Evolutionary conservation across 2,888 invertebrate species (phyloP).

Genomic region (Eupithecia centaureata): DNA sequence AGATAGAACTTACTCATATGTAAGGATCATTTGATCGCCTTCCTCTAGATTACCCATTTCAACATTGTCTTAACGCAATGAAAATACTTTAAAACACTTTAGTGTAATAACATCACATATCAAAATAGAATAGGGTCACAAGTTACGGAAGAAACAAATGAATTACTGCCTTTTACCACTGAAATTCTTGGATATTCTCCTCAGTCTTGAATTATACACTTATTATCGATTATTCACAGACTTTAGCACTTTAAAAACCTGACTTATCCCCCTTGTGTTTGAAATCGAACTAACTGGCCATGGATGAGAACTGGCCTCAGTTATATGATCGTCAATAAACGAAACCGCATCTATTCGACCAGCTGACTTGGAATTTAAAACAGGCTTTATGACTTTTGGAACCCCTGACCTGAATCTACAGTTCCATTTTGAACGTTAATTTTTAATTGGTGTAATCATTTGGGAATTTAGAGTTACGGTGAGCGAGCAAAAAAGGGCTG

Average conservation of each 20-base stretch:
- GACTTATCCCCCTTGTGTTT: conserved; percentile 78
- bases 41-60: neutral
- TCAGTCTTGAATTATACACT: neutral
- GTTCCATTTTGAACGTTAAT: conserved; percentile 58
- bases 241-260: conserved; percentile 36
- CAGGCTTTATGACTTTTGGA: conserved; percentile 73
- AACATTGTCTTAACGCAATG: no score
- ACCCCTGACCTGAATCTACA: conserved; percentile 71
- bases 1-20: neutral
- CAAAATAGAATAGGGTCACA: neutral
- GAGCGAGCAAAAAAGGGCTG: conserved; percentile 33
- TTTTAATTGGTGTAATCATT: conserved; percentile 61
- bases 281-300: conserved; percentile 77
- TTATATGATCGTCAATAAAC: conserved; percentile 82
- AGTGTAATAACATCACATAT: neutral
- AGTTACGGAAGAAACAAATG: neutral
- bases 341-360: conserved; percentile 79
- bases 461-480: conserved; percentile 41
- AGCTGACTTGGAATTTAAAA: conserved; percentile 78
- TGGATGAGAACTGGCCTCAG: conserved; percentile 60
- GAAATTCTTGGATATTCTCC: neutral
- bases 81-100: no score
- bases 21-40: neutral
- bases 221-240: conserved; percentile 10
- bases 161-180: neutral